These are phyloP conservation scores for Trichechus manatus DNA, from an alignment of 2,113 vertebrate species.

Conservation along the genomic window DNA sequence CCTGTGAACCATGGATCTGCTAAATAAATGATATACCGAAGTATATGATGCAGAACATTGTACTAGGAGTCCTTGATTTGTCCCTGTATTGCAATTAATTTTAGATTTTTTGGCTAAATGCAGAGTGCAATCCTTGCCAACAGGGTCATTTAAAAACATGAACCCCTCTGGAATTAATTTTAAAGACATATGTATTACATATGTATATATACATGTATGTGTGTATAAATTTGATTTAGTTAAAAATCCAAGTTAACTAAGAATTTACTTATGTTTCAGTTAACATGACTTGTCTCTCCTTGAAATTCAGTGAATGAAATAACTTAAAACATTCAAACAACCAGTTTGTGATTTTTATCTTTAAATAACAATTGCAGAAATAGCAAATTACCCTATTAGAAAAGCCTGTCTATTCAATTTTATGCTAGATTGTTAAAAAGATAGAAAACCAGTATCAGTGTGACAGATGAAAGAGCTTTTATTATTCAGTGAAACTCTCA, in stretches of 20 bases:
- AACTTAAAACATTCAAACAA: constrained; percentile 45
- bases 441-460: constrained; percentile 33
- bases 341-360: neutral
- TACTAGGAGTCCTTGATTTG: constrained; percentile 8
- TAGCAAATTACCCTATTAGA: neutral
- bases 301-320: constrained; percentile 57
- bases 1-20: neutral
- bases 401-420: constrained; percentile 59
- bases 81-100: neutral
- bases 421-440: constrained; percentile 48
- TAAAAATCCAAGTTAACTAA: constrained; percentile 40
- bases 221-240: neutral
- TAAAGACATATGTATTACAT: constrained; percentile 11
- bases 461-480: constrained; percentile 19
- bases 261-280: constrained; percentile 41
- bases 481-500: constrained; percentile 20
- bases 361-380: constrained; percentile 53
- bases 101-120: constrained; percentile 31
- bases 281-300: neutral
- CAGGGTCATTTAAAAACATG: constrained; percentile 46
- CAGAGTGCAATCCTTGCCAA: neutral
- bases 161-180: constrained; percentile 31
- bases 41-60: neutral
- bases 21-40: neutral
- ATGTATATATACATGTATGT: neutral